Conservation (phyloP, 2,888 invertebrate genomes). For the Lamellibrachia columna region DNA sequence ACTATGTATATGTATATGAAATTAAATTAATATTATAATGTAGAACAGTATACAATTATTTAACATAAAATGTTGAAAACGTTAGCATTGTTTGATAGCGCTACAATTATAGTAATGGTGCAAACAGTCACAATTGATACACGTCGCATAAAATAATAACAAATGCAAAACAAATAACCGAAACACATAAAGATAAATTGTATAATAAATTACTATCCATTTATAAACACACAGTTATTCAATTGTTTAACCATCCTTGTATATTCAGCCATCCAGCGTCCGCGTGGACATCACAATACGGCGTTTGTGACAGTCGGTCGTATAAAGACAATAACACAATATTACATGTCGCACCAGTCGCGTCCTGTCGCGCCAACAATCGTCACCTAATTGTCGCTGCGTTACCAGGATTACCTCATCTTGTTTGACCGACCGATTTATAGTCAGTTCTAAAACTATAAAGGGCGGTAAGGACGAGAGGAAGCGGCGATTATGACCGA, state of each 20-base stretch:
- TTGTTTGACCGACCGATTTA: constrained; percentile 11
- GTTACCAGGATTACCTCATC: constrained; percentile 16
- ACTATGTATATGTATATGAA: background rate
- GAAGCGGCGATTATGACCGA: background rate
- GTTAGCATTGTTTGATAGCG: background rate
- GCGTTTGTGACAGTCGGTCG: background rate
- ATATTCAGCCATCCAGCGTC: background rate
- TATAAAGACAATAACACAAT: background rate
- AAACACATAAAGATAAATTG: background rate
- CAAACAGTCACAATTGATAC: background rate
- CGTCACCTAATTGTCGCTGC: background rate
- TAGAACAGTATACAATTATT: too few species aligned
- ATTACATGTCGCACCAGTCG: background rate
- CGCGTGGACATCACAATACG: background rate
- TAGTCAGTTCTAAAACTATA: constrained; percentile 12
- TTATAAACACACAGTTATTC: background rate
- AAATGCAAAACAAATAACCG: background rate
- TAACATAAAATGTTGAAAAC: too few species aligned
- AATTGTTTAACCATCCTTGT: background rate
- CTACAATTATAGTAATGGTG: background rate
- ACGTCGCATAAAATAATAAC: background rate
- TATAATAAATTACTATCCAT: background rate
- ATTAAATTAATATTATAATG: too few species aligned
- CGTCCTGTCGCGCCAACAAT: background rate
- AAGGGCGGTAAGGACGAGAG: background rate